These are phyloP conservation scores for Etheostoma spectabile DNA, from an alignment of 2,113 vertebrate genomes.

Conservation along the genomic window DNA sequence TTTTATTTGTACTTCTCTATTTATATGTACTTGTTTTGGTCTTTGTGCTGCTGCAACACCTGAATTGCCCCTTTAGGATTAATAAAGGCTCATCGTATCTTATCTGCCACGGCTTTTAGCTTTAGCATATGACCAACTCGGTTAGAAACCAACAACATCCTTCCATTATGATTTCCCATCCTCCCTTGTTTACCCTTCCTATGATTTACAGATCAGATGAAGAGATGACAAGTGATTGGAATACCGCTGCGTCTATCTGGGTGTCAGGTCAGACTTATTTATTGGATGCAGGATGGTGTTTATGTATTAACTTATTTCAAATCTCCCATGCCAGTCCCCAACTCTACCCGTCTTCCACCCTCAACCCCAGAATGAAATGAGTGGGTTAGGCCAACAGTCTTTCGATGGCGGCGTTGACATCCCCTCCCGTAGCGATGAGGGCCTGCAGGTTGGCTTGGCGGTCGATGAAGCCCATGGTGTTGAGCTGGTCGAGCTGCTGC, in stretches of 20 bases:
- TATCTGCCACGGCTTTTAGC: neutral
- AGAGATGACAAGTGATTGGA: neutral
- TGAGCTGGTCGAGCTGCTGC: slow-evolving; percentile 94
- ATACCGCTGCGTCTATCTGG: neutral
- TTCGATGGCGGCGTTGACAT: slow-evolving; percentile 87
- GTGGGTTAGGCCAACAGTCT: slow-evolving; percentile 82
- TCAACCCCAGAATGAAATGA: neutral
- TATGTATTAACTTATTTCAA: neutral
- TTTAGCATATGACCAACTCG: neutral
- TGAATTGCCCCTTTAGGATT: too few species aligned
- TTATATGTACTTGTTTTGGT: too few species aligned
- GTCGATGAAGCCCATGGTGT: slow-evolving; percentile 94
- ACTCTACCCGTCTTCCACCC: neutral
- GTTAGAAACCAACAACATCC: neutral
- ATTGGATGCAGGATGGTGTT: neutral
- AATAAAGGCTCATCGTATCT: too few species aligned
- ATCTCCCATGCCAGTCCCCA: neutral
- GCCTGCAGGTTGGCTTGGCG: slow-evolving; percentile 93
- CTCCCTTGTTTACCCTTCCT: neutral
- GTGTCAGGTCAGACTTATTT: neutral
- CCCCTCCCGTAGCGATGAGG: slow-evolving; percentile 86
- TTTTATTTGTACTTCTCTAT: too few species aligned
- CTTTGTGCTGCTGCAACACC: too few species aligned
- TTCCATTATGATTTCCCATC: neutral
- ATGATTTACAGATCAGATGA: neutral